A percentile compares a stretch with the other conserved stretches of the same genome.
Evolutionary conservation across 2,113 vertebrate genomes (phyloP).

Genomic region (Ciconia maguari): DNA sequence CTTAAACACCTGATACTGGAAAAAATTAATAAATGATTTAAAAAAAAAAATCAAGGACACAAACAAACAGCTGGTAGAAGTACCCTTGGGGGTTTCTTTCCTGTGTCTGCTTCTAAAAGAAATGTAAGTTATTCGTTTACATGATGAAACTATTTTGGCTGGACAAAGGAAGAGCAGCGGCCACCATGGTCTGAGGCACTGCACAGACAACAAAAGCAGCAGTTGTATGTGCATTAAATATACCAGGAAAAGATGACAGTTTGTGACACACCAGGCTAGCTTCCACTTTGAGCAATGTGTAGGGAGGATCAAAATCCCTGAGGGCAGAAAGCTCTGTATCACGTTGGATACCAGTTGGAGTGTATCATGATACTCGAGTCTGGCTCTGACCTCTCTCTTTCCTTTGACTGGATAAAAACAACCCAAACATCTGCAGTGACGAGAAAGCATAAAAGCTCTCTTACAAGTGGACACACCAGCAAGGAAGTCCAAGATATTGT

Average conservation of each 20-base stretch:
- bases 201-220: neutral
- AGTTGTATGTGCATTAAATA: neutral
- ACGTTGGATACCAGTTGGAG: neutral
- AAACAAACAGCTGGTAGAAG: neutral
- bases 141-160: fast-evolving
- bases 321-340: neutral
- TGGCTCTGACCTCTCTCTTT: neutral
- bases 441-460: neutral
- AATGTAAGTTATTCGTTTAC: neutral
- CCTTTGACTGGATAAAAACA: neutral
- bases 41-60: neutral
- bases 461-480: neutral
- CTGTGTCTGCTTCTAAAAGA: neutral
- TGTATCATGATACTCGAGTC: neutral
- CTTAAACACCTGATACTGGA: neutral
- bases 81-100: neutral
- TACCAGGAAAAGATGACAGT: neutral
- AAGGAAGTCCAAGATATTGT: neutral
- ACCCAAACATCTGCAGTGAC: neutral
- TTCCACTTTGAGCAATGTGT: neutral
- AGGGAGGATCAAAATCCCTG: neutral
- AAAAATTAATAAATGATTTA: neutral
- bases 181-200: neutral
- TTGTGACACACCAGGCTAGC: neutral
- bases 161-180: neutral